phyloP scores from a whole-genome alignment of 2,797 vertebrate species.

The Galagoides demidoff region DNA sequence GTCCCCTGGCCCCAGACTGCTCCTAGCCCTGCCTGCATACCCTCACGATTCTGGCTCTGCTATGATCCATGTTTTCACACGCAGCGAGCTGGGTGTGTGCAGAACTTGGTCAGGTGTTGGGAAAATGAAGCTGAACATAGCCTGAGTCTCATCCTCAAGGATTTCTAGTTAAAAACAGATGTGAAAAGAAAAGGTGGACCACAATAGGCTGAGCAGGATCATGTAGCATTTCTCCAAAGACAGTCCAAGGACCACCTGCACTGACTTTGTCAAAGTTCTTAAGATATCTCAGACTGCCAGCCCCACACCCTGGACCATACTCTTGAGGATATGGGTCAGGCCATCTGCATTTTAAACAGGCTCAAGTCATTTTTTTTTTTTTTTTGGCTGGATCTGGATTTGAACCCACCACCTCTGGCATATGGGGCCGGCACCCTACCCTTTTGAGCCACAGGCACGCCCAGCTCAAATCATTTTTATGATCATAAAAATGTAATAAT shows the following conservation, averaged over 20 bases:
- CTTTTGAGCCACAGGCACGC: too few species aligned
- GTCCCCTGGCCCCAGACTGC: neutral
- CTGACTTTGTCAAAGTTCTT: neutral
- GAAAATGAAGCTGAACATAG: neutral
- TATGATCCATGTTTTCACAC: neutral
- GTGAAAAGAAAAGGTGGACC: neutral
- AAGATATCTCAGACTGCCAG: neutral
- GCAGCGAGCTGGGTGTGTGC: neutral
- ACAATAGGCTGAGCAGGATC: too few species aligned
- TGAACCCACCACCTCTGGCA: too few species aligned
- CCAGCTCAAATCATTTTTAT: neutral
- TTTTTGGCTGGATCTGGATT: too few species aligned
- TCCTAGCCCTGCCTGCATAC: neutral
- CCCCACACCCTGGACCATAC: neutral
- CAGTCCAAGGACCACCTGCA: neutral
- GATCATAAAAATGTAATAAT: neutral
- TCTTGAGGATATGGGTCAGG: neutral
- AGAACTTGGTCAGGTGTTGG: neutral
- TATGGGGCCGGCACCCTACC: too few species aligned
- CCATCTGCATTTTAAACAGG: slow-evolving; percentile 1
- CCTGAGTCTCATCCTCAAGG: neutral
- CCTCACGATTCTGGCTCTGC: neutral
- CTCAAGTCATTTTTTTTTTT: neutral
- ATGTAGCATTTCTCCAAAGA: neutral
- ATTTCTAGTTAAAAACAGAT: neutral